These are phyloP conservation scores for Epinotia brunnichana DNA, from an alignment of 2,888 invertebrate species.

Conservation along the genomic window DNA sequence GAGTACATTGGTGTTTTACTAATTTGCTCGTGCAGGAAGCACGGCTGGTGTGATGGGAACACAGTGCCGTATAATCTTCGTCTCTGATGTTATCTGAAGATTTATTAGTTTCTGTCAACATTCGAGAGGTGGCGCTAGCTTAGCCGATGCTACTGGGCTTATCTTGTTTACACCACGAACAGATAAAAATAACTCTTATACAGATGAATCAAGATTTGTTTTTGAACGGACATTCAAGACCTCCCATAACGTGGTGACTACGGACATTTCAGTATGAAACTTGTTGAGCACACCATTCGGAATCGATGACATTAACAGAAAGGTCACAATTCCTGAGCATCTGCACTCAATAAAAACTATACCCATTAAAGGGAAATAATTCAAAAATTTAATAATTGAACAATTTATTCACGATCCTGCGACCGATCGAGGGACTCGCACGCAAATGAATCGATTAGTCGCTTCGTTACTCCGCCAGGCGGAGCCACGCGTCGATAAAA, in stretches of 20 bases:
- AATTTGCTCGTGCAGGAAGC: slow-evolving; percentile 82
- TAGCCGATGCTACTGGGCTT: slow-evolving; percentile 74
- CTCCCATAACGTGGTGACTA: slow-evolving; percentile 49
- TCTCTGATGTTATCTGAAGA: slow-evolving; percentile 82
- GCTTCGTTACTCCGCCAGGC: slow-evolving; percentile 79
- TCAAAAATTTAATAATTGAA: slow-evolving; percentile 66
- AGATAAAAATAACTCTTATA: slow-evolving; percentile 55
- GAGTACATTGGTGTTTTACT: slow-evolving; percentile 72
- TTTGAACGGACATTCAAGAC: slow-evolving; percentile 46
- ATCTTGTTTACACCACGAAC: slow-evolving; percentile 56
- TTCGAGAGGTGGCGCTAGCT: slow-evolving; percentile 81
- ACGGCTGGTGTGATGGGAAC: slow-evolving; percentile 80
- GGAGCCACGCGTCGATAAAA: slow-evolving; percentile 83
- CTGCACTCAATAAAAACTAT: slow-evolving; percentile 56
- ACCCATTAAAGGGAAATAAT: slow-evolving; percentile 59
- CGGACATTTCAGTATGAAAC: slow-evolving; percentile 19
- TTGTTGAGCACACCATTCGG: neutral
- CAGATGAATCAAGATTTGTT: slow-evolving; percentile 38
- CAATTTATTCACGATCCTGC: slow-evolving; percentile 63
- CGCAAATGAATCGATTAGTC: slow-evolving; percentile 82
- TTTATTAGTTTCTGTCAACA: slow-evolving; percentile 82
- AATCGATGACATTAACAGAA: slow-evolving; percentile 30
- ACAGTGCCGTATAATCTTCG: slow-evolving; percentile 80
- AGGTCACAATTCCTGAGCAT: slow-evolving; percentile 45
- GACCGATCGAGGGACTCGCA: slow-evolving; percentile 71